These are phyloP conservation scores for Orbicella faveolata DNA, from an alignment of 64 coral and sea anemone species.

Conservation along the genomic window DNA sequence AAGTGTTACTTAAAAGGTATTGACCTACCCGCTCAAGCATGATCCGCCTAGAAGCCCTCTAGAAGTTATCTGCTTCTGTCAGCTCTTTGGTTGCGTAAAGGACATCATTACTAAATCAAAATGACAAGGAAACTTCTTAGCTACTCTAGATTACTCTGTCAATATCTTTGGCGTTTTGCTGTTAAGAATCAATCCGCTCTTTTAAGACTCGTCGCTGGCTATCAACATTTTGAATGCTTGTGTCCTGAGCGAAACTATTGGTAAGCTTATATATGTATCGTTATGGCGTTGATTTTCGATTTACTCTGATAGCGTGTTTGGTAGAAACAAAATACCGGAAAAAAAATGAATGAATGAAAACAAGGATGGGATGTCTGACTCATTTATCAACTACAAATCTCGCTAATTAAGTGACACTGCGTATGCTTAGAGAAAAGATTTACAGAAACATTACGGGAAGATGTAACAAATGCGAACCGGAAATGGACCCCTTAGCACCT, in stretches of 20 bases:
- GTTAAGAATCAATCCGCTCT: too few species aligned
- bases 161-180: not conserved
- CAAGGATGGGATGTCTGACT: not conserved
- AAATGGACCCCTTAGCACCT: slow-evolving; percentile 33
- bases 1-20: not conserved
- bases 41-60: not conserved
- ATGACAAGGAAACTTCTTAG: not conserved
- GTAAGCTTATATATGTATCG: not conserved
- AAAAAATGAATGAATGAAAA: not conserved
- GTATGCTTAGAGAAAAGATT: not conserved
- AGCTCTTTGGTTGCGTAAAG: not conserved
- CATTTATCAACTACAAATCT: not conserved
- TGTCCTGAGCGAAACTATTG: not conserved
- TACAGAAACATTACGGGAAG: not conserved
- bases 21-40: slow-evolving; percentile 12
- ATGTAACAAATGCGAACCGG: slow-evolving; percentile 15
- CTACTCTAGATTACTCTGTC: not conserved
- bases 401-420: slow-evolving; percentile 22
- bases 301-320: not conserved
- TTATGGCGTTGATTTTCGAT: not conserved
- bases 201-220: too few species aligned
- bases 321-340: not conserved
- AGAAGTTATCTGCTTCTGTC: not conserved
- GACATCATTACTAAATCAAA: slow-evolving; percentile 1
- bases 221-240: not conserved